Evolutionary conservation across 1,140 invertebrate genomes (phyloP).

Genomic region (Trachymyrmex septentrionalis): DNA sequence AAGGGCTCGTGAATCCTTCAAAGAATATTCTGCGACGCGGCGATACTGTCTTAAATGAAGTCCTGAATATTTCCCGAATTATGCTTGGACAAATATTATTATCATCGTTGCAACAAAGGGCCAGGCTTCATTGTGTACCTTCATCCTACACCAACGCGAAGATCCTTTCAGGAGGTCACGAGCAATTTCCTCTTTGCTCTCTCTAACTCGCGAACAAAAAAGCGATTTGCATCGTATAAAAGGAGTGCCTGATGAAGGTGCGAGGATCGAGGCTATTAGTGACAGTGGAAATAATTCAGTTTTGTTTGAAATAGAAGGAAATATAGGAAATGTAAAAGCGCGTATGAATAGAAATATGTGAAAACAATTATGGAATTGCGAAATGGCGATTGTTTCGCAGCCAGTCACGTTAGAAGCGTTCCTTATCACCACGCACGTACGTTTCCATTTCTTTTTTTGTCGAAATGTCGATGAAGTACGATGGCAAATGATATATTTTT

Average conservation of each 20-base stretch:
- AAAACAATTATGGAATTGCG: constrained; percentile 9
- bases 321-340: not conserved
- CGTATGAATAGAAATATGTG: constrained; percentile 24
- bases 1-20: not conserved
- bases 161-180: constrained; percentile 66
- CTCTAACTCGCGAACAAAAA: constrained; percentile 68
- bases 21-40: constrained; percentile 54
- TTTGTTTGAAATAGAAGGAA: constrained; percentile 1
- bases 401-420: constrained; percentile 13
- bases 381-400: constrained; percentile 37
- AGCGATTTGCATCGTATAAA: constrained; percentile 76
- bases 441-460: not conserved
- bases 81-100: constrained; percentile 72
- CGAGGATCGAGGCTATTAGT: constrained; percentile 70
- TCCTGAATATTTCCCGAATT: constrained; percentile 68
- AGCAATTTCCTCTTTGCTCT: constrained; percentile 70
- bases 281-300: constrained; percentile 67
- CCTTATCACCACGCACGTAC: not conserved
- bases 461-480: constrained; percentile 46
- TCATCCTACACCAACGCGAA: constrained; percentile 46
- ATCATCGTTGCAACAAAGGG: constrained; percentile 65
- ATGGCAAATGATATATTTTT: constrained; percentile 61
- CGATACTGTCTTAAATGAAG: constrained; percentile 61
- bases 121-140: constrained; percentile 54
- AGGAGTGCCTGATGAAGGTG: constrained; percentile 69